Evolutionary conservation across 2,113 vertebrate genomes (phyloP).

Genomic region (Bubo bubo): DNA sequence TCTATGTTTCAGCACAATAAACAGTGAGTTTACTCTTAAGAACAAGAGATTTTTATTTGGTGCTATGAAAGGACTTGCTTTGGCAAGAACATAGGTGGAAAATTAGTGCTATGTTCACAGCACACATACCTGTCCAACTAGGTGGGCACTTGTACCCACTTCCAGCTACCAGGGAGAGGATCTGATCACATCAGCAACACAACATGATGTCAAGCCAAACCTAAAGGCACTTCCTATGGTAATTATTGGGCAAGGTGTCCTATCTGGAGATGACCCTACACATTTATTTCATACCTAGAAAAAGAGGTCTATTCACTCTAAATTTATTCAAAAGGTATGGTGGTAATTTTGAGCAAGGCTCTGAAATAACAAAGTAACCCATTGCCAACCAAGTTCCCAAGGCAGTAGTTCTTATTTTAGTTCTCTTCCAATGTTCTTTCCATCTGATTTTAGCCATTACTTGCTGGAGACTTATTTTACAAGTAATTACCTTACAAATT

Average conservation of each 20-base stretch:
- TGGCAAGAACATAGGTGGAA: neutral
- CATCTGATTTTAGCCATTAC: neutral
- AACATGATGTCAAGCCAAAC: neutral
- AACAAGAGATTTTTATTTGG: neutral
- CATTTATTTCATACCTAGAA: neutral
- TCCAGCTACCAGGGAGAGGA: neutral
- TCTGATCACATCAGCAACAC: neutral
- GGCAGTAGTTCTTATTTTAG: neutral
- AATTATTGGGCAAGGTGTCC: neutral
- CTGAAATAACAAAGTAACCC: neutral
- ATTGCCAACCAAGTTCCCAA: neutral
- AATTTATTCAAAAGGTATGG: neutral
- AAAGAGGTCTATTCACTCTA: neutral
- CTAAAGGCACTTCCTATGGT: neutral
- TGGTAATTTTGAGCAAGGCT: neutral
- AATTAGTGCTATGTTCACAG: neutral
- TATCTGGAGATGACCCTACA: neutral
- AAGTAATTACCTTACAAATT: neutral
- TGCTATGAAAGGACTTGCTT: neutral
- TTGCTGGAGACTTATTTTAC: neutral
- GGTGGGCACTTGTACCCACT: neutral
- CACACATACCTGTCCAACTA: neutral
- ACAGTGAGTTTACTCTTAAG: neutral
- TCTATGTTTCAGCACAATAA: neutral
- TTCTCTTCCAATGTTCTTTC: neutral